phyloP scores from a whole-genome alignment of 2,888 invertebrate genomes.

The Cerastoderma edule region DNA sequence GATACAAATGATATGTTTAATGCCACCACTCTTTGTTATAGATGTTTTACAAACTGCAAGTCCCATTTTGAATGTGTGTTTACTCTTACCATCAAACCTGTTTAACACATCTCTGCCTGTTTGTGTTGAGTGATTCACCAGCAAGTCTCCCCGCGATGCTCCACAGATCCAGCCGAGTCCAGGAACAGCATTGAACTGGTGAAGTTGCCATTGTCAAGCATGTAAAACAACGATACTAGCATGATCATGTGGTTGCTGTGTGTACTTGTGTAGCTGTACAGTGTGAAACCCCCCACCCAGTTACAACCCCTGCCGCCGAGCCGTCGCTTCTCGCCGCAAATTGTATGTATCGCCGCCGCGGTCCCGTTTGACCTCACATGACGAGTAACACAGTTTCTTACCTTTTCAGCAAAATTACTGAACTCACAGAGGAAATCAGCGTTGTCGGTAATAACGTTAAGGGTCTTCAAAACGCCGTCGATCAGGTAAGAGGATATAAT shows the following conservation, averaged over 20 bases:
- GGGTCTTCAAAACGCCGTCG: conserved; percentile 94
- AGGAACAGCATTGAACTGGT: not conserved
- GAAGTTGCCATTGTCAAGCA: conserved; percentile 14
- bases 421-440: conserved; percentile 99
- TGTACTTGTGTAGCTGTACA: conserved; percentile 18
- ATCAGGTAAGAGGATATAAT: conserved; percentile 74
- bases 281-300: conserved; percentile 12
- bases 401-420: conserved; percentile 94
- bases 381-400: conserved; percentile 62
- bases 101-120: too few relatives aligned
- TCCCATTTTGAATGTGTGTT: conserved; percentile 16
- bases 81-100: not conserved
- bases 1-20: too few relatives aligned
- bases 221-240: conserved; percentile 26
- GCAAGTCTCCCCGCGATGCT: not conserved
- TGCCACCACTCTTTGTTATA: conserved; percentile 1
- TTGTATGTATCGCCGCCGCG: conserved; percentile 41
- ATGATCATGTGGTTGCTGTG: conserved; percentile 34
- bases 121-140: conserved; percentile 20
- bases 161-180: not conserved
- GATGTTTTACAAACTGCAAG: conserved; percentile 13
- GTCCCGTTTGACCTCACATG: conserved; percentile 46
- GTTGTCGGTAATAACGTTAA: conserved; percentile 99
- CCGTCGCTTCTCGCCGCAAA: conserved; percentile 38
- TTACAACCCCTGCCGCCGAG: conserved; percentile 14